phyloP scores from a whole-genome alignment of 2,113 vertebrate species.

The Struthio camelus region DNA sequence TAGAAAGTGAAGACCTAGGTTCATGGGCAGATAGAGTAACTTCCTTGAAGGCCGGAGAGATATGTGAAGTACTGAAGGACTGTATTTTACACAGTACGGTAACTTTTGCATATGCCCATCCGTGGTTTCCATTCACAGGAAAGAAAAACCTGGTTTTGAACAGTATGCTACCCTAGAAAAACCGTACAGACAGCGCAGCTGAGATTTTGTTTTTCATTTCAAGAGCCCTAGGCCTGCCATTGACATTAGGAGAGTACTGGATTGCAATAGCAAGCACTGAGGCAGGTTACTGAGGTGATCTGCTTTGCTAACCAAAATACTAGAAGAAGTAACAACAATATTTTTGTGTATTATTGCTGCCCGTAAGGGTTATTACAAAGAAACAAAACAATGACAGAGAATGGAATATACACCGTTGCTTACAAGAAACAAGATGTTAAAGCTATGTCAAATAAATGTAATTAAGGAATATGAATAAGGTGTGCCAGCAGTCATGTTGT shows the following conservation, averaged over 20 bases:
- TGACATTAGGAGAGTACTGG: constrained; percentile 1
- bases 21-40: neutral
- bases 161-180: neutral
- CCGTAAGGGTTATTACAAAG: neutral
- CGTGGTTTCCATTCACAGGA: neutral
- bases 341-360: neutral
- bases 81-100: neutral
- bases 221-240: neutral
- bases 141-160: neutral
- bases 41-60: neutral
- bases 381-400: neutral
- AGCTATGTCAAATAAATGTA: neutral
- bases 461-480: neutral
- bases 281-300: neutral
- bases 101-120: neutral
- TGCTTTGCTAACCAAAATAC: constrained; percentile 8
- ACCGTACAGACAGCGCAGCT: neutral
- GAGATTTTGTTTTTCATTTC: constrained; percentile 20
- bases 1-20: neutral
- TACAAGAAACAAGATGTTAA: neutral
- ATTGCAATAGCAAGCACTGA: neutral
- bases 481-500: neutral
- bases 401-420: neutral
- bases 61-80: neutral
- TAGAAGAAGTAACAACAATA: neutral